Percentiles rank a stretch among this genome's conserved stretches.
These are phyloP conservation scores for Hucho hucho DNA, from an alignment of 2,113 vertebrate species.

Conservation along the genomic window DNA sequence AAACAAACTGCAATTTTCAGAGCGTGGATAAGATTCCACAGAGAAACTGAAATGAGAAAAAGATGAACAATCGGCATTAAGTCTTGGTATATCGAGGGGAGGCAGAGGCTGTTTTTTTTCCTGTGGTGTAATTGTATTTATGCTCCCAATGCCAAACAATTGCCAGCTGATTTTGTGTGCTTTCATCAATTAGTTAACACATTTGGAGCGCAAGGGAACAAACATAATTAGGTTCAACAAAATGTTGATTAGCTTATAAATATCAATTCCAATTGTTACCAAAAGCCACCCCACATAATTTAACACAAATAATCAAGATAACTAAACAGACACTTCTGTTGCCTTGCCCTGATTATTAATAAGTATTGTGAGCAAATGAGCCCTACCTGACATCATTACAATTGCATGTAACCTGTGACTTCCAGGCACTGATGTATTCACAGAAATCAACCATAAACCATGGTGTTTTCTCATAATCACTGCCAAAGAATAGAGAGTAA, in stretches of 20 bases:
- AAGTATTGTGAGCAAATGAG: no score
- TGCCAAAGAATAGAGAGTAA: background rate
- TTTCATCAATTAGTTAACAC: constrained; percentile 35
- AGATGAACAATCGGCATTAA: constrained; percentile 24
- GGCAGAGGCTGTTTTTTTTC: constrained; percentile 2
- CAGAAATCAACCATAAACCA: background rate
- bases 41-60: constrained; percentile 8
- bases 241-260: background rate
- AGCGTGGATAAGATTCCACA: background rate
- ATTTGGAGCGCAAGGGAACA: constrained; percentile 19
- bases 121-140: constrained; percentile 28
- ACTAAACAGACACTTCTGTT: no score
- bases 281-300: no score
- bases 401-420: no score
- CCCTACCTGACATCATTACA: no score
- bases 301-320: no score
- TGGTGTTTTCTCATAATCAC: background rate
- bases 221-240: constrained; percentile 28
- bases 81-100: constrained; percentile 26
- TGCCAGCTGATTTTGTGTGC: constrained; percentile 20
- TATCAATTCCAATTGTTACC: no score
- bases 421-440: background rate
- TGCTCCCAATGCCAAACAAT: constrained; percentile 21
- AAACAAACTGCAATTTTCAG: background rate
- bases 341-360: no score